A percentile compares a stretch with the other conserved stretches of the same genome.
phyloP scores from a whole-genome alignment of 2,888 invertebrate species.

The Campopleginae sp. region DNA sequence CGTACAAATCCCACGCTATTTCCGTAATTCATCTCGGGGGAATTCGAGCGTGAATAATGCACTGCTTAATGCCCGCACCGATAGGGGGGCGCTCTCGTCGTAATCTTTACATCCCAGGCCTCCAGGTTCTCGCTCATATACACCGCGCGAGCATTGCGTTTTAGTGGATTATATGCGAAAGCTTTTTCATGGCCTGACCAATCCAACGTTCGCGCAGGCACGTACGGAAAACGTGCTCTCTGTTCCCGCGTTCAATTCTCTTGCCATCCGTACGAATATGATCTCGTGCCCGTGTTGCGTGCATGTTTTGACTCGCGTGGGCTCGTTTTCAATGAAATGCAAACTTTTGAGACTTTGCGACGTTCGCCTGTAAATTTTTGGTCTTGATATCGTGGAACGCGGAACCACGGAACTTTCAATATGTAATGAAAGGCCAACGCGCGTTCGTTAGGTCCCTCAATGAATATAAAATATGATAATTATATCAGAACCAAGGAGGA shows the following conservation, averaged over 20 bases:
- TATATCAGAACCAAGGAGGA: not conserved
- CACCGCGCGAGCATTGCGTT: not conserved
- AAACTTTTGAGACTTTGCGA: not conserved
- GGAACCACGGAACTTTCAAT: too few relatives aligned
- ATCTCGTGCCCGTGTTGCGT: slow-evolving; percentile 1
- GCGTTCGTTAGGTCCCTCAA: too few relatives aligned
- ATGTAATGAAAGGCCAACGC: too few relatives aligned
- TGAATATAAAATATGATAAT: too few relatives aligned
- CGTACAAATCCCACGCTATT: slow-evolving; percentile 65
- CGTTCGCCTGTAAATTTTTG: too few relatives aligned
- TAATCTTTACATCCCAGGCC: slow-evolving; percentile 33
- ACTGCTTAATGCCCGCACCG: slow-evolving; percentile 73
- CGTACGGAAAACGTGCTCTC: slow-evolving; percentile 37
- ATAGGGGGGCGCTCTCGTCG: slow-evolving; percentile 66
- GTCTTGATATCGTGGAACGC: too few relatives aligned
- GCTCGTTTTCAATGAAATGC: not conserved
- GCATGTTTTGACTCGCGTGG: not conserved
- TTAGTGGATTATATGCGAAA: slow-evolving; percentile 9
- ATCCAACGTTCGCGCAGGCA: slow-evolving; percentile 34
- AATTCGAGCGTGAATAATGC: slow-evolving; percentile 78
- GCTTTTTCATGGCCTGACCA: slow-evolving; percentile 21
- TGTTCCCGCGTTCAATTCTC: slow-evolving; percentile 20
- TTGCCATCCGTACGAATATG: not conserved
- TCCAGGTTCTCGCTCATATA: slow-evolving; percentile 20
- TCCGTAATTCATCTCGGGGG: slow-evolving; percentile 68